Conservation (phyloP, 2,797 vertebrate genomes). For the Typhlichthys eigenmanni region DNA sequence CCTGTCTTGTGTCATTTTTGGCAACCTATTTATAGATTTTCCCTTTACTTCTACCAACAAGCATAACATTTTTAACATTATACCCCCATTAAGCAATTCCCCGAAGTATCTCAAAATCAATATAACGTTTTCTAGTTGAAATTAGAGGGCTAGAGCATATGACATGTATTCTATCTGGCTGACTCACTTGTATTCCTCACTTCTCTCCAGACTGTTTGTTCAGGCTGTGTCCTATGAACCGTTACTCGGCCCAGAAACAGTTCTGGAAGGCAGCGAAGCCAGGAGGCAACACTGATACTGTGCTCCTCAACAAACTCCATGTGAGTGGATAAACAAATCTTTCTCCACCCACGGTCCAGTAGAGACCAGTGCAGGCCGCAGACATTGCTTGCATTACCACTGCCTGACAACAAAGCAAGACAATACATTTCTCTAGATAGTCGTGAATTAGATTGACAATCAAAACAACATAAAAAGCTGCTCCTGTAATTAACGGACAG, state of each 20-base stretch:
- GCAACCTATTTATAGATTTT: neutral
- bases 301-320: slow-evolving; percentile 95
- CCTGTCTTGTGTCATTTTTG: neutral
- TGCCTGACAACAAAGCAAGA: no score
- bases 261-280: slow-evolving; percentile 99
- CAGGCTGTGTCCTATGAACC: slow-evolving; percentile 97
- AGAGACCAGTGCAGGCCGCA: neutral
- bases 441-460: neutral
- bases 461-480: slow-evolving; percentile 2
- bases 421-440: neutral
- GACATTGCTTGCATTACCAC: slow-evolving; percentile 7
- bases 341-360: neutral
- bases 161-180: neutral
- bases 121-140: no score
- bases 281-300: slow-evolving; percentile 91
- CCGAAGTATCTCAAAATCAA: no score
- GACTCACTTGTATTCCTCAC: neutral
- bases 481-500: neutral
- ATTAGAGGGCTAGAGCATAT: neutral
- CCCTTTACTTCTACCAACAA: neutral
- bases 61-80: no score
- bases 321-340: slow-evolving; percentile 72
- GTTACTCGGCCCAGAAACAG: slow-evolving; percentile 98
- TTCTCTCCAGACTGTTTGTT: slow-evolving; percentile 90
- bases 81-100: no score